phyloP scores from a whole-genome alignment of 1,140 invertebrate genomes.

The Drosophila pachea region DNA sequence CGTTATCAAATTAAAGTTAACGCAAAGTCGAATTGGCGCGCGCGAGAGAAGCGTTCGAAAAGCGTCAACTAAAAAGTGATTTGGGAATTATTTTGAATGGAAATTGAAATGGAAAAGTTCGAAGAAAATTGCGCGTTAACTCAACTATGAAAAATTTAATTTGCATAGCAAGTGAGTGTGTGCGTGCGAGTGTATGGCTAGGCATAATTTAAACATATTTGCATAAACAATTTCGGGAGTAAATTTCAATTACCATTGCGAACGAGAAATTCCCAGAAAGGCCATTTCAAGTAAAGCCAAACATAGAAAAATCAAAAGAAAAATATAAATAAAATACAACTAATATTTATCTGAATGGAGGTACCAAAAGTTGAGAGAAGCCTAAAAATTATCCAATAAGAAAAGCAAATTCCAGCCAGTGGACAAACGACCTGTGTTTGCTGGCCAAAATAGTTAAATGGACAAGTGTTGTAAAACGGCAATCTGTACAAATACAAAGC shows the following conservation, averaged over 20 bases:
- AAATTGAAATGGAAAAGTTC: neutral
- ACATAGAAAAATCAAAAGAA: neutral
- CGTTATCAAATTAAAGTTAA: slow-evolving; percentile 10
- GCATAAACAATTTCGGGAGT: slow-evolving; percentile 7
- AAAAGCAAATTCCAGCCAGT: neutral
- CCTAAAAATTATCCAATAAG: neutral
- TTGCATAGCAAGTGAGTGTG: slow-evolving; percentile 27
- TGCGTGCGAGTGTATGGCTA: neutral
- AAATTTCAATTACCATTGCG: neutral
- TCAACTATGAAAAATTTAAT: slow-evolving; percentile 13
- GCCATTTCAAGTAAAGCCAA: neutral
- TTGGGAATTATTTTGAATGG: neutral
- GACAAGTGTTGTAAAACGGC: slow-evolving; percentile 15
- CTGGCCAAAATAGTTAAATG: slow-evolving; percentile 7
- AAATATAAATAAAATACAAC: neutral
- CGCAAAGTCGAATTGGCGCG: slow-evolving; percentile 16
- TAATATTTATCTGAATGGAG: neutral
- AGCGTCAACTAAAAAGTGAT: neutral
- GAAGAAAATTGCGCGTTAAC: slow-evolving; percentile 19
- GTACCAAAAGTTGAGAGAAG: neutral
- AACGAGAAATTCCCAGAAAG: neutral
- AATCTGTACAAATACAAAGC: slow-evolving; percentile 15
- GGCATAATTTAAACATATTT: slow-evolving; percentile 12
- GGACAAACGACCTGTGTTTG: too few relatives aligned
- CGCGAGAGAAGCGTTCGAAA: slow-evolving; percentile 23